Evolutionary conservation across 1,140 invertebrate genomes (phyloP).

Genomic region (Drosophila obscura): DNA sequence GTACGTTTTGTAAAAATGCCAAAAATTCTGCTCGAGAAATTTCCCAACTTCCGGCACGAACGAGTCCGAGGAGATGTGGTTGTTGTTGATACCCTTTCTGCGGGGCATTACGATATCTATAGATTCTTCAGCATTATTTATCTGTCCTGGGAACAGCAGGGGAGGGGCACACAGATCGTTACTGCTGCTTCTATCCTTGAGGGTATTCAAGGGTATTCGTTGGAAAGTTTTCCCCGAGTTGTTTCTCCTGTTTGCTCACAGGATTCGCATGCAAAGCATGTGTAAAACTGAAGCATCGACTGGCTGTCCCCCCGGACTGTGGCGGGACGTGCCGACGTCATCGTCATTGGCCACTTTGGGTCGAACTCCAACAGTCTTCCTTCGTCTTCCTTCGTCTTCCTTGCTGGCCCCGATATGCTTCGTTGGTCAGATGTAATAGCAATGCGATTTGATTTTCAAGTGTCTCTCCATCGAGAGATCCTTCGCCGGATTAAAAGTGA

Average conservation of each 20-base stretch:
- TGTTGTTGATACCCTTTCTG: conserved; percentile 2
- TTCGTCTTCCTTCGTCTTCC: background rate
- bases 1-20: conserved; percentile 77
- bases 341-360: conserved; percentile 45
- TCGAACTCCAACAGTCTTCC: background rate
- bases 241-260: conserved; percentile 47
- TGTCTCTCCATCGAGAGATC: conserved; percentile 11
- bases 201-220: too few species aligned
- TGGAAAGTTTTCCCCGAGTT: background rate
- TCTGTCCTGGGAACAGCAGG: too few species aligned
- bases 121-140: too few species aligned
- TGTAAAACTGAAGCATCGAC: conserved; percentile 71
- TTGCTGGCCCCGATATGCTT: conserved; percentile 53
- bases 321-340: conserved; percentile 52
- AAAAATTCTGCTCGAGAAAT: conserved; percentile 73
- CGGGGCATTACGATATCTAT: too few species aligned
- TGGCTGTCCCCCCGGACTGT: conserved; percentile 2
- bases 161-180: too few species aligned
- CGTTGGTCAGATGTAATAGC: conserved; percentile 66
- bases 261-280: conserved; percentile 77
- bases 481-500: conserved; percentile 1
- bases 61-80: conserved; percentile 20
- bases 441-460: conserved; percentile 67
- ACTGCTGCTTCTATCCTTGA: too few species aligned
- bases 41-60: conserved; percentile 69